Base-by-base conservation (phyloP, 2,797 vertebrate genomes). In the Mormyrops attenuatus region DNA sequence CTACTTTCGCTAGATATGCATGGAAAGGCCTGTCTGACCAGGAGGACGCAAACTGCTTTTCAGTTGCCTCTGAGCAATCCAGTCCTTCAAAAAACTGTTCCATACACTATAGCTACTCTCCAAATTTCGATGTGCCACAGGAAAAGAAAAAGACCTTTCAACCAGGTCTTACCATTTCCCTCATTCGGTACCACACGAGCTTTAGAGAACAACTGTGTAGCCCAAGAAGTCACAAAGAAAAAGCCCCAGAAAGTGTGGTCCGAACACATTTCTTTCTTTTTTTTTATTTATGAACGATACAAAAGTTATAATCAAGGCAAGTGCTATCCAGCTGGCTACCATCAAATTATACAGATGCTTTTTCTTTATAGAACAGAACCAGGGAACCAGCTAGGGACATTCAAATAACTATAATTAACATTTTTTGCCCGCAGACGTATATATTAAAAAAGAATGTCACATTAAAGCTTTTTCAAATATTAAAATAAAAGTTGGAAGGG, bases 391-490 rank as follows among this genome's bases (percentile, higher is more conserved):
- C 86, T 60, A 38, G 53, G 86, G 86, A 87, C 52, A 57, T 60
- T 87, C 34, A 87, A 87, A 87, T 87, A 87, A 87, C 86, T 87
- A 87, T 87, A 57, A 87, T 87, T 87, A 87, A 57, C 86, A 87
- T 87, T 87, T 84, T 57, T 60, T 60, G 52, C 86, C 86, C 41
- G 34, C 50, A 57, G 52, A 87, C 20, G 53, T 52, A 60, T 82
- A 22, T 47, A 82, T 82, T 60, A 2, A 60, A 34, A 38, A 87
- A 57, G 34, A 87, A 57, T 87, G 60, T 30, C 26, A 30, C 86
- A 57, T 57, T 57, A 87, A 87, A 60, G 86, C 52, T 87, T 87
- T 41, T 57, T 57, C 52, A 87, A 87, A 41, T 57, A 87, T 87
- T 87, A 87, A 87, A 87, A 57, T 87, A 57, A 44, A 87, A 87